These are phyloP conservation scores for Didymodactylos carnosus DNA, from an alignment of 2,888 invertebrate genomes.

Conservation along the genomic window DNA sequence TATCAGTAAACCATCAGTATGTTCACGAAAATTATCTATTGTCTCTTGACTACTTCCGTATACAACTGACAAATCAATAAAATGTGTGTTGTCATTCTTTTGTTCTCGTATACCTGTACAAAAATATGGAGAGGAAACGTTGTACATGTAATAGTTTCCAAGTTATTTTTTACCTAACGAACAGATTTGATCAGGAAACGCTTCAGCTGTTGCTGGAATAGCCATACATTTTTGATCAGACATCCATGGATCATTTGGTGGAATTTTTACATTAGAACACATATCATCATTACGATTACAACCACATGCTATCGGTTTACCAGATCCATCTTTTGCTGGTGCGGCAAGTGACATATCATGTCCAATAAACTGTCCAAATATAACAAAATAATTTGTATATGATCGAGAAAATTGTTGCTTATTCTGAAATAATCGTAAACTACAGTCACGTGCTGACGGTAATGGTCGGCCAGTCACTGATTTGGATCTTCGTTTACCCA, in stretches of 20 bases:
- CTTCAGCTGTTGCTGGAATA: not conserved
- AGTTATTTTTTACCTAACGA: constrained; percentile 1
- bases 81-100: constrained; percentile 2
- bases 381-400: not conserved
- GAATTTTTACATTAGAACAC: constrained; percentile 3
- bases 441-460: not conserved
- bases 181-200: constrained; percentile 2
- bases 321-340: not conserved
- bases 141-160: no score
- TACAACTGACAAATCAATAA: constrained; percentile 1
- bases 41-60: constrained; percentile 6
- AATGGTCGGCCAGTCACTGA: not conserved
- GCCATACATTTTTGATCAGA: constrained; percentile 7
- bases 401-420: not conserved
- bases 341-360: not conserved
- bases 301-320: not conserved
- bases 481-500: not conserved
- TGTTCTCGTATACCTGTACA: no score
- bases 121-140: no score
- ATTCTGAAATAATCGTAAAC: not conserved
- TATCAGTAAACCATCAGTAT: not conserved
- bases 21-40: not conserved
- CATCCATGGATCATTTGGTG: constrained; percentile 1
- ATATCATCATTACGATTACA: not conserved
- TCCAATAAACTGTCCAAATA: not conserved